Percentiles rank a stretch among this genome's conserved stretches.
phyloP scores from a whole-genome alignment of 2,113 vertebrate species.

The Sarotherodon lohbergeri region DNA sequence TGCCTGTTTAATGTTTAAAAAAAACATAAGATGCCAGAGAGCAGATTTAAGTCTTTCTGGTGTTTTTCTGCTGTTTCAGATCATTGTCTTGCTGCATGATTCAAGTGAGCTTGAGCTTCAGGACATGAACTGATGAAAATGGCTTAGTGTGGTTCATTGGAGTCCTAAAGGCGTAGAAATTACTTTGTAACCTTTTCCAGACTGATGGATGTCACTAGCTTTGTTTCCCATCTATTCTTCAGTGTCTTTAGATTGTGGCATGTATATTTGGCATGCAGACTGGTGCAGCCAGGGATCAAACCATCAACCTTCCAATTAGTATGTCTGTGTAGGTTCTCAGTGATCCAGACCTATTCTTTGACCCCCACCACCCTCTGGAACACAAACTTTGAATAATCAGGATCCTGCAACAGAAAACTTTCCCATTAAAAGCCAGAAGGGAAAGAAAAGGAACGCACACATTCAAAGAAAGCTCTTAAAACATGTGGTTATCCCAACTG shows the following conservation, averaged over 20 bases:
- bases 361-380: neutral
- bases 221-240: neutral
- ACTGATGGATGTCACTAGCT: neutral
- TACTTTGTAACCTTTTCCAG: neutral
- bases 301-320: rapidly evolving
- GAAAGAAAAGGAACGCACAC: neutral
- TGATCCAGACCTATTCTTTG: neutral
- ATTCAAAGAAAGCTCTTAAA: neutral
- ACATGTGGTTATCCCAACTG: neutral
- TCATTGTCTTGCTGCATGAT: neutral
- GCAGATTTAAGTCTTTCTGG: neutral
- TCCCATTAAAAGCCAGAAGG: neutral
- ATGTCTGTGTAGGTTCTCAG: neutral
- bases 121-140: neutral
- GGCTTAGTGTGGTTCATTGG: neutral
- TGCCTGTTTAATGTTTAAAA: rapidly evolving
- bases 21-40: neutral
- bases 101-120: neutral
- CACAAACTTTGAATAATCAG: neutral
- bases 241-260: neutral
- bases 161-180: neutral
- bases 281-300: neutral
- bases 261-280: neutral
- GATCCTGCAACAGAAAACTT: neutral
- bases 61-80: neutral